phyloP scores from a whole-genome alignment of 1,140 invertebrate genomes.

The Psix sp. region DNA sequence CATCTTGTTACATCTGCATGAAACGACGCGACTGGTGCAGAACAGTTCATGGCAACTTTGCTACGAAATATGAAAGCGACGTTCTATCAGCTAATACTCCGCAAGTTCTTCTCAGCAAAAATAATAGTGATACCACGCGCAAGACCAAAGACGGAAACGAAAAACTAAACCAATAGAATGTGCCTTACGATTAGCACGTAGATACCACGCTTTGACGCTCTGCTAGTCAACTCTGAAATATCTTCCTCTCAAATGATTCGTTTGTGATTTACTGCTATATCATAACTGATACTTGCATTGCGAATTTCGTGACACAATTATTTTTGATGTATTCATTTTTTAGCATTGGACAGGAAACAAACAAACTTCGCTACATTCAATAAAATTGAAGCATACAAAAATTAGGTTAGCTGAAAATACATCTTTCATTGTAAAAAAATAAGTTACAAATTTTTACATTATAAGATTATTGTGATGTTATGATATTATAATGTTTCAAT shows the following conservation, averaged over 20 bases:
- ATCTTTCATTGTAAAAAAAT: too few relatives aligned
- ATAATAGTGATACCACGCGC: conserved; percentile 26
- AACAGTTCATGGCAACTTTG: conserved; percentile 20
- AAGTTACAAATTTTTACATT: too few relatives aligned
- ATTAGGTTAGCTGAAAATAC: too few relatives aligned
- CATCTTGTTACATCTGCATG: conserved; percentile 30
- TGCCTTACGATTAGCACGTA: conserved; percentile 41
- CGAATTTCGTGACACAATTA: too few relatives aligned
- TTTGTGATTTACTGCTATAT: conserved; percentile 55
- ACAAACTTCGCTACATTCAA: too few relatives aligned
- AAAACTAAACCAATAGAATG: conserved; percentile 46
- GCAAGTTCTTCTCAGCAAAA: conserved; percentile 26
- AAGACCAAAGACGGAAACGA: conserved; percentile 50
- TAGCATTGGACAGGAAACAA: too few relatives aligned
- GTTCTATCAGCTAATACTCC: conserved; percentile 8
- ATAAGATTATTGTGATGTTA: too few relatives aligned
- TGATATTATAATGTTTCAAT: too few relatives aligned
- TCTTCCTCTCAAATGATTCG: conserved; percentile 58
- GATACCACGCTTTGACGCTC: conserved; percentile 66
- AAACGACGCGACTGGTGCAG: conserved; percentile 27
- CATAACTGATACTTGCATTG: too few relatives aligned
- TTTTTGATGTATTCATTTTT: too few relatives aligned
- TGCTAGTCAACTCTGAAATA: conserved; percentile 67
- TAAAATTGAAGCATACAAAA: too few relatives aligned
- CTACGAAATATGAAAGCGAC: conserved; percentile 19